Conservation (phyloP, 2,888 invertebrate species). For the Morpho deidamia region DNA sequence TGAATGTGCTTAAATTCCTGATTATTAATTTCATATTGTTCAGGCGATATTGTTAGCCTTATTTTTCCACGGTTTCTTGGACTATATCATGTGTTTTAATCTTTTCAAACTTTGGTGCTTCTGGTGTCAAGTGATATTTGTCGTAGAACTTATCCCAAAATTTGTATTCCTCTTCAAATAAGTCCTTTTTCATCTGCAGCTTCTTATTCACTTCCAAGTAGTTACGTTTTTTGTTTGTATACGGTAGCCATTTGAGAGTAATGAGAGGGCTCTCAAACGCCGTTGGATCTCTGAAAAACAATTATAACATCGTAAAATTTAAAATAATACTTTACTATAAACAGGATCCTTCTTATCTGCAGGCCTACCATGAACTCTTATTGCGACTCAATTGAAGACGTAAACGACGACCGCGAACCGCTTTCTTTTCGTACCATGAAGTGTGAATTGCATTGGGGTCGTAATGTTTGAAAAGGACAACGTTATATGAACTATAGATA, state of each 20-base stretch:
- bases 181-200: constrained; percentile 42
- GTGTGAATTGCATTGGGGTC: too few species aligned
- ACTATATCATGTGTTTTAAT: not conserved
- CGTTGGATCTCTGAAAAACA: constrained; percentile 57
- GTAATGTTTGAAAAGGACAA: too few species aligned
- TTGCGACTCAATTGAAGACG: too few species aligned
- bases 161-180: constrained; percentile 42
- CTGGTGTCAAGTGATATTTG: constrained; percentile 56
- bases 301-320: too few species aligned
- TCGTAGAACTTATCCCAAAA: constrained; percentile 60
- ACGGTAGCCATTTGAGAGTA: constrained; percentile 50
- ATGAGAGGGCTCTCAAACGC: constrained; percentile 52
- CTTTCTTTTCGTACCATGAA: too few species aligned
- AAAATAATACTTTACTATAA: too few species aligned
- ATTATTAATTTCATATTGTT: too few species aligned
- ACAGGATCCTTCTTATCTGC: too few species aligned
- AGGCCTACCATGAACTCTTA: too few species aligned
- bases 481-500: too few species aligned
- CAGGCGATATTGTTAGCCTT: not conserved
- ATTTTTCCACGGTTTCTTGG: not conserved
- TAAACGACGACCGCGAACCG: too few species aligned
- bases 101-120: constrained; percentile 24
- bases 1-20: too few species aligned
- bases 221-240: constrained; percentile 41
- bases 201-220: constrained; percentile 52